A percentile compares a stretch with the other conserved stretches of the same genome.
Evolutionary conservation across 2,797 vertebrate species (phyloP).

Genomic region (Sebastes glaucus): DNA sequence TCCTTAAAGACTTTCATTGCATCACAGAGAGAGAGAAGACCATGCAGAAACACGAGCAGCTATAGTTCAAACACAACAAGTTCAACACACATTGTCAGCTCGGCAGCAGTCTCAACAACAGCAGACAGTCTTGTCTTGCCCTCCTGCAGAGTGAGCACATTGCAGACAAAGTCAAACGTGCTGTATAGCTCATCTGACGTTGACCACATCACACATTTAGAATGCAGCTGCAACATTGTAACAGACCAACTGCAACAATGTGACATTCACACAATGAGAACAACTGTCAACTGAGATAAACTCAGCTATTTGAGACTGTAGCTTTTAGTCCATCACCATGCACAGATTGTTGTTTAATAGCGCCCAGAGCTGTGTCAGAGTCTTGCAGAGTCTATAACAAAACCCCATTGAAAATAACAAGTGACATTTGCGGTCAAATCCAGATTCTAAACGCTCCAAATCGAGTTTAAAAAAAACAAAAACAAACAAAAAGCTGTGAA

Average conservation of each 20-base stretch:
- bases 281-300: neutral
- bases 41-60: neutral
- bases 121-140: neutral
- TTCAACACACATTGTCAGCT: slow-evolving; percentile 34
- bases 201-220: neutral
- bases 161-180: neutral
- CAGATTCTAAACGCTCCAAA: slow-evolving; percentile 53
- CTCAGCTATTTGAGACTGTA: neutral
- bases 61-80: slow-evolving; percentile 18
- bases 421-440: slow-evolving; percentile 54
- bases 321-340: neutral
- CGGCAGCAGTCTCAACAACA: neutral
- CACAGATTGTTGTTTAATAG: neutral
- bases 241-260: neutral
- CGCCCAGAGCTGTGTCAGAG: neutral
- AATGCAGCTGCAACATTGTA: slow-evolving; percentile 20
- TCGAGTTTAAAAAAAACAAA: slow-evolving; percentile 23
- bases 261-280: slow-evolving; percentile 1
- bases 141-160: neutral
- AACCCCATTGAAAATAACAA: slow-evolving; percentile 8
- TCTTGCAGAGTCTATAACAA: neutral
- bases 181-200: neutral
- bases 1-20: neutral
- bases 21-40: neutral
- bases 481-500: slow-evolving; percentile 23